These are phyloP conservation scores for Pterophyllum scalare DNA, from an alignment of 2,113 vertebrate species.

Conservation along the genomic window DNA sequence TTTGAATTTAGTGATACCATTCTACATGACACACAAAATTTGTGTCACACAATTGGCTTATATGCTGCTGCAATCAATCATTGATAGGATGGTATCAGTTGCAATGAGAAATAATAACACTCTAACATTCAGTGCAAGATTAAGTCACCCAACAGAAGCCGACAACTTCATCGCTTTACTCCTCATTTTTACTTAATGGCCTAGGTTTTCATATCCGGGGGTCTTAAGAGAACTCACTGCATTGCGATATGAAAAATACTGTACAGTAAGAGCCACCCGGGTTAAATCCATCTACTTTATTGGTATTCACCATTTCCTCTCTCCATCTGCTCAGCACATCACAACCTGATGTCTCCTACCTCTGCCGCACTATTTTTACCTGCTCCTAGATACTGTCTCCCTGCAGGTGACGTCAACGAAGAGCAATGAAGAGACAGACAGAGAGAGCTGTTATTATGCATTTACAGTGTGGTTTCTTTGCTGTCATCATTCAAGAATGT, in stretches of 20 bases:
- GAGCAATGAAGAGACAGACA: background rate
- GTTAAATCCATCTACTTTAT: constrained; percentile 67
- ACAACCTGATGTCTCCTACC: constrained; percentile 62
- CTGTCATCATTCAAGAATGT: constrained; percentile 45
- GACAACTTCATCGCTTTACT: background rate
- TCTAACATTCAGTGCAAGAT: background rate
- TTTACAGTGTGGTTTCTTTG: constrained; percentile 39
- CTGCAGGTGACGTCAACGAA: constrained; percentile 66
- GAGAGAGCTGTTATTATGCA: constrained; percentile 36
- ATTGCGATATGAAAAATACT: constrained; percentile 49
- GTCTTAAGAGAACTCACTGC: constrained; percentile 7
- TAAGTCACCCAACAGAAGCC: constrained; percentile 26
- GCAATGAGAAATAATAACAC: constrained; percentile 34
- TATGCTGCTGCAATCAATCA: constrained; percentile 1
- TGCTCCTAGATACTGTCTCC: constrained; percentile 70
- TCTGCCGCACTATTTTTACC: constrained; percentile 79
- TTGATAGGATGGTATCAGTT: background rate
- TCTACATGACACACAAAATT: background rate
- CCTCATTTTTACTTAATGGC: constrained; percentile 25
- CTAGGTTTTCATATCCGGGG: constrained; percentile 49
- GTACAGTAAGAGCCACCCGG: constrained; percentile 39
- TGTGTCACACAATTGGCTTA: no score
- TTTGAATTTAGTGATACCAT: background rate
- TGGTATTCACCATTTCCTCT: constrained; percentile 70
- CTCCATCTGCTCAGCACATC: constrained; percentile 75